Evolutionary conservation across 1,140 invertebrate genomes (phyloP).

Genomic region (Lanistes nyassanus): DNA sequence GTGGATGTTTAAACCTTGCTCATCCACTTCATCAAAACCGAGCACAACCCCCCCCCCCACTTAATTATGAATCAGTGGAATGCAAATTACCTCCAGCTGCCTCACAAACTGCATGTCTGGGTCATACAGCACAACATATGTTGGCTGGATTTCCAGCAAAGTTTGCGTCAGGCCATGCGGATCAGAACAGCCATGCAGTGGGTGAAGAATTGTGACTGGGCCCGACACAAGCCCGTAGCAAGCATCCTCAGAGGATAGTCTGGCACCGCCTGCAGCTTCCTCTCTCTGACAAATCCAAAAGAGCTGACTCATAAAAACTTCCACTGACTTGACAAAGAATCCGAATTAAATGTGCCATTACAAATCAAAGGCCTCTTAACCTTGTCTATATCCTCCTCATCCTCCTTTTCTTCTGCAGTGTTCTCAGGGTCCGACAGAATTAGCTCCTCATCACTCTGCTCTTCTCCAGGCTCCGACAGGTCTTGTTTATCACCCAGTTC

Average conservation of each 20-base stretch:
- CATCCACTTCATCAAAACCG: no score
- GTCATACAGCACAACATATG: slow-evolving; percentile 91
- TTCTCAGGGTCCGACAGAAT: not conserved
- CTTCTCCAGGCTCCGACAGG: slow-evolving; percentile 26
- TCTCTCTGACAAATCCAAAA: no score
- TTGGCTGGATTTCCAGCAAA: slow-evolving; percentile 73
- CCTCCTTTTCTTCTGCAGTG: not conserved
- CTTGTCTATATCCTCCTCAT: not conserved
- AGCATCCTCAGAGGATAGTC: slow-evolving; percentile 47
- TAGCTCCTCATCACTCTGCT: slow-evolving; percentile 20
- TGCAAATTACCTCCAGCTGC: slow-evolving; percentile 80
- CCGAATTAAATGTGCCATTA: not conserved
- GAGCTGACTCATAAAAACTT: no score
- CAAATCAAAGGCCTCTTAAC: not conserved
- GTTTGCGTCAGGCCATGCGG: slow-evolving; percentile 54
- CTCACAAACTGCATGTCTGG: slow-evolving; percentile 86
- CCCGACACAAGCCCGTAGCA: slow-evolving; percentile 55
- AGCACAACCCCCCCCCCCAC: no score
- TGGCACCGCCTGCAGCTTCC: no score
- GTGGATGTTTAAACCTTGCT: no score
- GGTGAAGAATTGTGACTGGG: slow-evolving; percentile 61
- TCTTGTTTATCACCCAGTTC: slow-evolving; percentile 23
- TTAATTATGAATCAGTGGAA: not conserved
- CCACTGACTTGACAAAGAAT: not conserved
- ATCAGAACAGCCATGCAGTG: slow-evolving; percentile 61